Conservation (phyloP, 2,888 invertebrate species). For the Drosophila lacicola region DNA sequence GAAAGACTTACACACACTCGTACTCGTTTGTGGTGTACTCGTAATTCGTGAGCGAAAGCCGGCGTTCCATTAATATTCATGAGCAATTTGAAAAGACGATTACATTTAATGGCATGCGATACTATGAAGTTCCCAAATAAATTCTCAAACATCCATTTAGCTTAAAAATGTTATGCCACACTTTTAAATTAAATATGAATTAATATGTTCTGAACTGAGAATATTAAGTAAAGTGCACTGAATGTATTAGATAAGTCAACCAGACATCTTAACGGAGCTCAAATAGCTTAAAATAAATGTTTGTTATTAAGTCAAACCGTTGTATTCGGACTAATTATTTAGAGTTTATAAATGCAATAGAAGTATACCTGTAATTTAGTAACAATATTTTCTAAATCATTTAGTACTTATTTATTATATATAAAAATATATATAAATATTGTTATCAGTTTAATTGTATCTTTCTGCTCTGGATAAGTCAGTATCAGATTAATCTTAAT, state of each 20-base stretch:
- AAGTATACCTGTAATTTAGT: no score
- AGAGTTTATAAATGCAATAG: no score
- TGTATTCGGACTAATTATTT: no score
- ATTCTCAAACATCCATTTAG: background rate
- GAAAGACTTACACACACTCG: conserved; percentile 1
- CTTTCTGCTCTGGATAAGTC: background rate
- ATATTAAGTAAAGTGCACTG: background rate
- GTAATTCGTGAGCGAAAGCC: conserved; percentile 15
- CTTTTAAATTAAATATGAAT: background rate
- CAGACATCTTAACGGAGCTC: no score
- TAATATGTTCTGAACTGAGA: background rate
- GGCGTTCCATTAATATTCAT: conserved; percentile 24
- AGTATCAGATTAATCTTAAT: background rate
- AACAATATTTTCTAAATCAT: no score
- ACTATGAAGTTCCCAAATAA: background rate
- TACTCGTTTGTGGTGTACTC: background rate
- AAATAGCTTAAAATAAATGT: no score
- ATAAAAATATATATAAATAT: background rate
- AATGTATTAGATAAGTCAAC: no score
- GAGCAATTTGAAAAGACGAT: conserved; percentile 2
- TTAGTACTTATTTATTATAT: background rate
- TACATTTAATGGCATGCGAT: background rate
- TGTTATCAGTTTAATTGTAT: background rate
- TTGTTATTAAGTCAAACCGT: no score
- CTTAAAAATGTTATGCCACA: no score